phyloP scores from a whole-genome alignment of 2,888 invertebrate species.

The Netelia virgata region DNA sequence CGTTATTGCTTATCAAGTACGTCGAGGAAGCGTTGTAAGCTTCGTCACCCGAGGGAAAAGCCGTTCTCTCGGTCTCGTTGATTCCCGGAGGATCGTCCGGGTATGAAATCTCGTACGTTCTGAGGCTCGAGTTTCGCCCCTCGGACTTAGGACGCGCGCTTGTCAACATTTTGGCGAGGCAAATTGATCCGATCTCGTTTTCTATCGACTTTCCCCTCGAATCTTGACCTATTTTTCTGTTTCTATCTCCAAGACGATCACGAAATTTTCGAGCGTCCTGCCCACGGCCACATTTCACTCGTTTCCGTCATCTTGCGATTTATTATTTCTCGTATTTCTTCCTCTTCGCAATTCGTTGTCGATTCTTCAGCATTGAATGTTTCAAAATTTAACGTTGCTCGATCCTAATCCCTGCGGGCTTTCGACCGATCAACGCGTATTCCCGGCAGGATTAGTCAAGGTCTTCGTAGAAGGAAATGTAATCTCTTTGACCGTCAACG shows the following conservation, averaged over 20 bases:
- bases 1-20: slow-evolving; percentile 57
- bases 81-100: slow-evolving; percentile 51
- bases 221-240: background rate
- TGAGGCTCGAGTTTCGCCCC: slow-evolving; percentile 47
- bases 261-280: slow-evolving; percentile 75
- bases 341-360: background rate
- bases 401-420: background rate
- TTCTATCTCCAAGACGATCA: slow-evolving; percentile 69
- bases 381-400: background rate
- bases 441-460: slow-evolving; percentile 3
- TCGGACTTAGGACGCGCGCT: slow-evolving; percentile 45
- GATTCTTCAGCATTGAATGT: background rate
- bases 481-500: background rate
- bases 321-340: background rate
- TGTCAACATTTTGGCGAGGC: slow-evolving; percentile 46
- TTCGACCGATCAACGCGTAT: background rate
- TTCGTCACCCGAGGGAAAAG: slow-evolving; percentile 7
- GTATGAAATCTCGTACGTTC: slow-evolving; percentile 50
- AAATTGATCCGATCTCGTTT: background rate
- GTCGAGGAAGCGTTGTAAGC: slow-evolving; percentile 46
- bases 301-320: slow-evolving; percentile 16
- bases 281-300: slow-evolving; percentile 68
- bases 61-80: slow-evolving; percentile 38
- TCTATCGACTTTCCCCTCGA: background rate
- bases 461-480: background rate